Base-by-base conservation (phyloP, 1,140 invertebrate species). In the Pseudobourletiella spinata region DNA sequence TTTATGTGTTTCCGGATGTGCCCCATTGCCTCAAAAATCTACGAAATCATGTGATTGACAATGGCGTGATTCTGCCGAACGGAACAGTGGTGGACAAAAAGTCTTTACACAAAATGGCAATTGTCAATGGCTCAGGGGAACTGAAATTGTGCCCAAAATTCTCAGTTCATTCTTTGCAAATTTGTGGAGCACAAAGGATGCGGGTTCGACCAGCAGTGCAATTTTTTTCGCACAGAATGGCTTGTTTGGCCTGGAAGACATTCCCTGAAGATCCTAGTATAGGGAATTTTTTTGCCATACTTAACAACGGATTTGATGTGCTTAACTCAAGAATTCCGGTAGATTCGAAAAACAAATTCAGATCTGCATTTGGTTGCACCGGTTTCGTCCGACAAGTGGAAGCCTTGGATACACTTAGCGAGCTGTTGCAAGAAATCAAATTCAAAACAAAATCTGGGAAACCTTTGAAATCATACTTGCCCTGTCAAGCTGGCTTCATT, bases 1-100 rank as follows among this genome's bases (percentile, higher is more conserved):
- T 72, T 26, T 63, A 59, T 26, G 64, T 71, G 1, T 71, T 72
- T 67, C 62, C 66, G 46, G 67, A 71, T 48, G 57, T 51, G 44
- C 69, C 69, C 2, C 67, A 71, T 59, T 29, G 69, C 24, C 8
- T 67, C 0, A 71, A 71, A 60, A 30, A 70, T 16, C 15, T 66
- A 8, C 30, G 65, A 26, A 71, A 71, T 39, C 55, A 69, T 60
- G 56, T 65, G 20, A 6, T 71, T 11, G 67, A 71, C 54, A 18
- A 65, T 42, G 63, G 63, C 29, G 32, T 54, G 3, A 29, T 26
- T 28, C 26, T 57, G 11, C 15, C n/a, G 22, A 18, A 35, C 15
- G 55, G 55, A 42, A 57, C 55, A 18, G 4, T 15, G 0, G 2
- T 57, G 1, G 14, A 18, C 1, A 57, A 35, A 57, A 35, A 3